Base-by-base conservation (phyloP, 2,888 invertebrate genomes). In the Bugula neritina region DNA sequence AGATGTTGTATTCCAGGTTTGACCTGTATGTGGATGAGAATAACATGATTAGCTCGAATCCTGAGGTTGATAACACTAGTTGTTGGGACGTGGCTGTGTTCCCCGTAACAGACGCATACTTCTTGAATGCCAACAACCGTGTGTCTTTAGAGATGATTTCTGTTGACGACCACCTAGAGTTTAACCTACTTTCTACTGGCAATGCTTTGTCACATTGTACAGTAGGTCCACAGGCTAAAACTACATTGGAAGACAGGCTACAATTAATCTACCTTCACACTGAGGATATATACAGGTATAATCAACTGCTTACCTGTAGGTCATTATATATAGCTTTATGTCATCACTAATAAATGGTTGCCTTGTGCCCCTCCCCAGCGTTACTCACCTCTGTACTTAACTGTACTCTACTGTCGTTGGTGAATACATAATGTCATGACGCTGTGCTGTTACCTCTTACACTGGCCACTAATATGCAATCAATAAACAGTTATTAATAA, bases 1-100 rank as follows among this genome's bases (percentile, higher is more conserved):
- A n/a, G 43, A 10, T 43, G 17, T 43, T 63, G 27, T 63, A 63
- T 63, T 63, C 5, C 31, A 63, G 63, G 63, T 63, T 63, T 63
- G 34, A 63, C 34, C 31, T 63, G 5, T 27, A 63, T 31, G 5
- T 31, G 2, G 63, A 63, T 63, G 31, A 63, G 29, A n/a, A 29
- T 2, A 27, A 25, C 31, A 29, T 27, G 31, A 63, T 63, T 31
- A 25, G 25, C 17, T 29, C 63, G 2, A 27, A 63, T 5, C 63
- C 63, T 29, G 63, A 63, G 27, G 29, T 21, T 2, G n/a, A n/a
- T n/a, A 27, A 25, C 2, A 10, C 27, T 17, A 63, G 63, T n/a
- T 63, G 63, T 31, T 63, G 63, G 63, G 31, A 31, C 31, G 31
- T 13, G 17, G 63, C 63, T 27, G 31, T 63, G 31, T 63, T 63